These are phyloP conservation scores for Yoshiicerus persimilis DNA, from an alignment of 1,140 invertebrate genomes.

Conservation along the genomic window DNA sequence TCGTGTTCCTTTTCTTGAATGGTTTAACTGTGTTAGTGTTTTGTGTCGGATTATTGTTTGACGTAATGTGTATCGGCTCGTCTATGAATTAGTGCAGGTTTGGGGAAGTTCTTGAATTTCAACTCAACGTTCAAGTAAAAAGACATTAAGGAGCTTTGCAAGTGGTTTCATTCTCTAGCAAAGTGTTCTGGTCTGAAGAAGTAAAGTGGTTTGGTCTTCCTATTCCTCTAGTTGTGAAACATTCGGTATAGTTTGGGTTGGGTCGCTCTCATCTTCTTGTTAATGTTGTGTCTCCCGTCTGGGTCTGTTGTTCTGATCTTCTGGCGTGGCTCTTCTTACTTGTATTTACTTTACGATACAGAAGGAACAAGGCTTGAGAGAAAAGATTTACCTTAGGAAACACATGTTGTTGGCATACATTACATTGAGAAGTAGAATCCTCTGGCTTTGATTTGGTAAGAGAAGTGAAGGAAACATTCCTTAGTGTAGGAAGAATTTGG, in stretches of 20 bases:
- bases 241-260: neutral
- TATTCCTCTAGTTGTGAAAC: neutral
- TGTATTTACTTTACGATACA: neutral
- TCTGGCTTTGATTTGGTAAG: neutral
- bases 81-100: neutral
- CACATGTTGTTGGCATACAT: neutral
- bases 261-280: neutral
- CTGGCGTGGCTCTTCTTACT: neutral
- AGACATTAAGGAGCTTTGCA: neutral
- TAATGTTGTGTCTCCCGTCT: neutral
- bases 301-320: neutral
- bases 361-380: neutral
- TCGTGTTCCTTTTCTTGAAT: neutral
- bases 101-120: conserved; percentile 3
- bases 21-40: neutral
- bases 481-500: neutral
- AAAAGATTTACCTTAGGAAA: neutral
- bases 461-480: neutral
- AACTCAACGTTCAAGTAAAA: neutral
- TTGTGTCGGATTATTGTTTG: neutral
- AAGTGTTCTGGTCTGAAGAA: neutral
- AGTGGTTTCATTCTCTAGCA: neutral
- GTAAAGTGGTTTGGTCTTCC: neutral
- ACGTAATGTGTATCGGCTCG: neutral
- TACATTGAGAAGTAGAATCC: neutral